These are phyloP conservation scores for Acromyrmex echinatior DNA, from an alignment of 1,140 invertebrate genomes.

Conservation along the genomic window DNA sequence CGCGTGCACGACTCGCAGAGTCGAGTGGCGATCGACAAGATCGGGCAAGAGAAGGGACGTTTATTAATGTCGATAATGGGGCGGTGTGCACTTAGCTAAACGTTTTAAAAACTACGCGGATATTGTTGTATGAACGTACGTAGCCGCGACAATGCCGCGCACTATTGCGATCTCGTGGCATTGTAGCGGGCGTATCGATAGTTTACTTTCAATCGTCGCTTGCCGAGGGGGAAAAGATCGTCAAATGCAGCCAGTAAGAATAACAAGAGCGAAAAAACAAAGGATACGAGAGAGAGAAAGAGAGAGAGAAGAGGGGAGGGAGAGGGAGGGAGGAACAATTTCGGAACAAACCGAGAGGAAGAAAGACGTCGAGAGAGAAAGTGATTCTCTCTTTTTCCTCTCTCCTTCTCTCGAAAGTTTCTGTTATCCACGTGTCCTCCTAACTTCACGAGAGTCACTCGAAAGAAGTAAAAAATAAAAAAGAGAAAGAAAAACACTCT, in stretches of 20 bases:
- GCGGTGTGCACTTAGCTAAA: conserved; percentile 76
- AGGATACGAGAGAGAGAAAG: not conserved
- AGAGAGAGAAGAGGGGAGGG: not conserved
- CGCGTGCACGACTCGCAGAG: conserved; percentile 7
- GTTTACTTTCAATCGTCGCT: conserved; percentile 50
- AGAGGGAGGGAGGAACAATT: not conserved
- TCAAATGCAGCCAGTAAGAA: conserved; percentile 40
- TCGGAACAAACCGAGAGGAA: conserved; percentile 5
- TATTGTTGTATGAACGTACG: conserved; percentile 44
- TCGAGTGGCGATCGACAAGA: conserved; percentile 40
- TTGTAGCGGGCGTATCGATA: conserved; percentile 41
- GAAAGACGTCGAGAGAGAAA: not conserved
- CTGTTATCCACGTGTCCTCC: conserved; percentile 52
- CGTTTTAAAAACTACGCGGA: conserved; percentile 61
- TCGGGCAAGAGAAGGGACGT: conserved; percentile 43
- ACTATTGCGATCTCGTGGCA: conserved; percentile 20
- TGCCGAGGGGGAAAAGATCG: not conserved
- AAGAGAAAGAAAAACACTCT: conserved; percentile 40
- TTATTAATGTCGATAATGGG: conserved; percentile 78
- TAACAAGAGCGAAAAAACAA: conserved; percentile 53
- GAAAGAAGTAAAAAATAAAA: conserved; percentile 23
- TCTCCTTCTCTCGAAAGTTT: conserved; percentile 40
- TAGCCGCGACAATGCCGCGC: conserved; percentile 29
- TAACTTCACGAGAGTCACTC: conserved; percentile 52
- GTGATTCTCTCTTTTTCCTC: not conserved